phyloP scores from a whole-genome alignment of 2,888 invertebrate genomes.

The Orchestes rusci region DNA sequence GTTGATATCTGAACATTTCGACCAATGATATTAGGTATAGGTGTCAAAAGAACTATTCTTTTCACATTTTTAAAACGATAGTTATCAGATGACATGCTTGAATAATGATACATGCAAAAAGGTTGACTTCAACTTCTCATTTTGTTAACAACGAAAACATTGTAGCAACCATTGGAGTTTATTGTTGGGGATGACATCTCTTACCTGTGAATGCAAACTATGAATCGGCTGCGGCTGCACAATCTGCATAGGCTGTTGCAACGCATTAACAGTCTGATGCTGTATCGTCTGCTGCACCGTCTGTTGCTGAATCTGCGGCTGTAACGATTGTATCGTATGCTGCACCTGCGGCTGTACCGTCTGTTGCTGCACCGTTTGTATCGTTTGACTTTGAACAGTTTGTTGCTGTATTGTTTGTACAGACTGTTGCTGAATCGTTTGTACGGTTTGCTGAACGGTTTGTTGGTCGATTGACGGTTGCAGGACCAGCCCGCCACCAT shows the following conservation, averaged over 20 bases:
- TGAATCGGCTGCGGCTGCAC: conserved; percentile 41
- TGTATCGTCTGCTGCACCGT: conserved; percentile 41
- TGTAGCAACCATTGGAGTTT: no score
- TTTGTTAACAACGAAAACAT: no score
- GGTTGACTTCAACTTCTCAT: no score
- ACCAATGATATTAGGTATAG: no score
- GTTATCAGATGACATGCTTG: no score
- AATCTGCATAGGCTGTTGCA: conserved; percentile 41
- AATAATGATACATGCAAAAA: no score
- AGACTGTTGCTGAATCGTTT: conserved; percentile 44
- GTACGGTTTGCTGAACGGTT: conserved; percentile 42
- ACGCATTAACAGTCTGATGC: conserved; percentile 36
- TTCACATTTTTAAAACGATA: no score
- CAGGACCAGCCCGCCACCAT: conserved; percentile 40
- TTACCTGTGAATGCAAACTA: conserved; percentile 36
- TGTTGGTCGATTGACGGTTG: conserved; percentile 44
- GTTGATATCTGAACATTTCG: no score
- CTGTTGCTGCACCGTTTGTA: conserved; percentile 43
- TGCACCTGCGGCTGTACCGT: conserved; percentile 41
- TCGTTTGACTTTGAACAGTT: conserved; percentile 43
- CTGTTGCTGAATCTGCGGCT: conserved; percentile 41
- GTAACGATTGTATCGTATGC: conserved; percentile 37
- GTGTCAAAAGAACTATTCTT: no score
- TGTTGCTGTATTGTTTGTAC: conserved; percentile 44
- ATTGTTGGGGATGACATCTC: no score